Conservation (phyloP, 2,797 vertebrate species). For the Acanthopagrus latus region DNA sequence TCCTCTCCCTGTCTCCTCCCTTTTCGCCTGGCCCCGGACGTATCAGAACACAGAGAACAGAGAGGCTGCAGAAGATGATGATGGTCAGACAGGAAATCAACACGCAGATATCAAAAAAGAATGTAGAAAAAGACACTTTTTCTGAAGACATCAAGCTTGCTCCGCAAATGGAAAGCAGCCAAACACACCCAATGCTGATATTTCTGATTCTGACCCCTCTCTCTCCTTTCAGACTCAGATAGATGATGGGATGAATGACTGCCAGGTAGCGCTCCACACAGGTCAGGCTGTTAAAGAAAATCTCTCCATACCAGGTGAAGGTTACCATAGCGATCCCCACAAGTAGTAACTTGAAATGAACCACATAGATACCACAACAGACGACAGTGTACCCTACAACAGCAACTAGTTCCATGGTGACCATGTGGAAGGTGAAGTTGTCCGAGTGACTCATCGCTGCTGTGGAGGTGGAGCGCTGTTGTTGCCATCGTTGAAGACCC, state of each 20-base stretch:
- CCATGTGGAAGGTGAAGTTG: conserved; percentile 40
- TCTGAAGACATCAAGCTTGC: accelerated
- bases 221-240: conserved; percentile 11
- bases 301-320: conserved; percentile 18
- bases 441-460: conserved; percentile 21
- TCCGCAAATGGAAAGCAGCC: not conserved
- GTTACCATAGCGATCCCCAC: accelerated
- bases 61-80: not conserved
- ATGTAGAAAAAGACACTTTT: accelerated
- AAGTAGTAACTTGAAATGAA: accelerated
- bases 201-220: not conserved
- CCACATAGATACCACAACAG: accelerated
- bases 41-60: not conserved
- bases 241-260: conserved; percentile 49
- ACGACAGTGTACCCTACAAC: accelerated
- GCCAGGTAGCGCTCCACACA: conserved; percentile 59
- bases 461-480: not conserved
- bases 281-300: conserved; percentile 22
- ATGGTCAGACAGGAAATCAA: not conserved
- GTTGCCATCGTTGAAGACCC: conserved; percentile 13
- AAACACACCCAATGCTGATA: not conserved
- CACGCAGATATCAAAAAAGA: accelerated
- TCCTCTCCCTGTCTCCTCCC: not conserved
- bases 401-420: conserved; percentile 6
- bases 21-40: not conserved